Evolutionary conservation across 2,888 invertebrate genomes (phyloP).

Genomic region (Dysmachus trigonus): DNA sequence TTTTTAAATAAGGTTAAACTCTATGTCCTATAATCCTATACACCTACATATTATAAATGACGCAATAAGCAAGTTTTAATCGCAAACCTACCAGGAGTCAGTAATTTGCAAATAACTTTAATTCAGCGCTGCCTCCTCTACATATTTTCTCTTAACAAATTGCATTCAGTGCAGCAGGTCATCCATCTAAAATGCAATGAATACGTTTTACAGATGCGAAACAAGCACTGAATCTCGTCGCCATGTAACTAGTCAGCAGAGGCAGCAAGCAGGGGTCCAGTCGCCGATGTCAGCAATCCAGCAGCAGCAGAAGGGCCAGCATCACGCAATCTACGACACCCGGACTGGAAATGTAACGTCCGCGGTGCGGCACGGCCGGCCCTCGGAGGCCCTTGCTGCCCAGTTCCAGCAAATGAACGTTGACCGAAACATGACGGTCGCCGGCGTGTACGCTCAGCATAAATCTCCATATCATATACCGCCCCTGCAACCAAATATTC

Average conservation of each 20-base stretch:
- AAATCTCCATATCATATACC: constrained; percentile 57
- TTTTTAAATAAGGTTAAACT: too few relatives aligned
- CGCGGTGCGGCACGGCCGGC: constrained; percentile 55
- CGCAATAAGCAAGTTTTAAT: not conserved
- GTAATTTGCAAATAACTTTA: not conserved
- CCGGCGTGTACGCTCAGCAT: constrained; percentile 48
- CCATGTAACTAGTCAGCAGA: constrained; percentile 66
- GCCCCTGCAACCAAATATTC: constrained; percentile 57
- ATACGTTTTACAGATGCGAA: constrained; percentile 64
- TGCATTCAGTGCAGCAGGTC: not conserved
- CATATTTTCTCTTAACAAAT: not conserved
- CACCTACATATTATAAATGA: too few relatives aligned
- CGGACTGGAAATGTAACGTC: constrained; percentile 65
- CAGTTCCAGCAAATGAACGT: constrained; percentile 55
- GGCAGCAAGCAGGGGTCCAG: constrained; percentile 64
- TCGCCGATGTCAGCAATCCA: constrained; percentile 55
- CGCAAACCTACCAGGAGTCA: not conserved
- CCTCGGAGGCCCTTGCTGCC: constrained; percentile 47
- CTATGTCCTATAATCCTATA: too few relatives aligned
- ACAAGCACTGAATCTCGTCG: constrained; percentile 68
- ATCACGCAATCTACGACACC: constrained; percentile 66
- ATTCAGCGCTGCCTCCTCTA: not conserved
- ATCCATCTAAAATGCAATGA: not conserved
- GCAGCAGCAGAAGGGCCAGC: constrained; percentile 60
- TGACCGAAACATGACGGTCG: constrained; percentile 51